Percentiles rank a stretch among this genome's conserved stretches.
Evolutionary conservation across 2,113 vertebrate species (phyloP).

Genomic region (Misgurnus anguillicaudatus): DNA sequence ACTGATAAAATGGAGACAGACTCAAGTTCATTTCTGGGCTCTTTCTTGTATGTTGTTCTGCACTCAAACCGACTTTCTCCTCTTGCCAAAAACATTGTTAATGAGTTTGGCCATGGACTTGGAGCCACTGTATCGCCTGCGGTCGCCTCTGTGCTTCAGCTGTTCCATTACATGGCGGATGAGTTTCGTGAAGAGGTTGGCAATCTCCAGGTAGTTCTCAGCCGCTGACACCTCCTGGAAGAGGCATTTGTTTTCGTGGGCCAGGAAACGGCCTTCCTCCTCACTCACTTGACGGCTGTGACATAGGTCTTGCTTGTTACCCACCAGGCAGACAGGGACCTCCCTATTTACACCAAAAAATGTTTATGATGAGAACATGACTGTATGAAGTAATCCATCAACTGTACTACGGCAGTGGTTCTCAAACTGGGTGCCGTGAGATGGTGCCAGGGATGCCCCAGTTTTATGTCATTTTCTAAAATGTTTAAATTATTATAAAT

Average conservation of each 20-base stretch:
- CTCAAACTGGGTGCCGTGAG: too few relatives aligned
- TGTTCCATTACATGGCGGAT: constrained; percentile 73
- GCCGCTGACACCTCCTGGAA: constrained; percentile 79
- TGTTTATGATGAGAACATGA: not conserved
- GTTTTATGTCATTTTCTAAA: too few relatives aligned
- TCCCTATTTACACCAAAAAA: constrained; percentile 59
- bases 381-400: not conserved
- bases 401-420: not conserved
- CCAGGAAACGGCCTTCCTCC: constrained; percentile 71
- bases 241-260: constrained; percentile 68
- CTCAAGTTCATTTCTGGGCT: not conserved
- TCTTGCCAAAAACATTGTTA: constrained; percentile 79
- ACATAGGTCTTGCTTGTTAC: constrained; percentile 78
- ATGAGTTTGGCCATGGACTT: constrained; percentile 80
- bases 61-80: constrained; percentile 76
- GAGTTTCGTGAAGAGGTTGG: constrained; percentile 74
- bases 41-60: not conserved
- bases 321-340: constrained; percentile 73
- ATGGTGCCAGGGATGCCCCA: too few relatives aligned
- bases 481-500: too few relatives aligned
- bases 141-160: constrained; percentile 69
- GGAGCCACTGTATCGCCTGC: constrained; percentile 74
- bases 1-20: not conserved
- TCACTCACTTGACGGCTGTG: constrained; percentile 73
- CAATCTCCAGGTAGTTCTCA: constrained; percentile 76